These are phyloP conservation scores for Lepidostoma basale DNA, from an alignment of 1,140 invertebrate genomes.

Conservation along the genomic window DNA sequence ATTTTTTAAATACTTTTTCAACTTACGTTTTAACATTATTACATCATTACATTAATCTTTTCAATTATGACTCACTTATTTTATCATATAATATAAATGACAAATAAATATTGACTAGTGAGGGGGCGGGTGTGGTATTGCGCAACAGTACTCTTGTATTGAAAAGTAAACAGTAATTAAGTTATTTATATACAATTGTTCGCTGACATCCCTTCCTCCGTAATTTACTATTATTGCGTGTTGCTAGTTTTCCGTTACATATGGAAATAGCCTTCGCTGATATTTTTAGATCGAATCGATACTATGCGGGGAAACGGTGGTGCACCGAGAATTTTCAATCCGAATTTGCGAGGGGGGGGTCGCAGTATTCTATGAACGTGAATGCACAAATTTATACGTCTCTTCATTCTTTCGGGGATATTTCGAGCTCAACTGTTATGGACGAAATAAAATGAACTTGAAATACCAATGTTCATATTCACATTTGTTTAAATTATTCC, in stretches of 20 bases:
- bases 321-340: background rate
- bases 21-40: too few species aligned
- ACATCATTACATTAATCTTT: background rate
- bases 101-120: background rate
- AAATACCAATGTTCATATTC: too few species aligned
- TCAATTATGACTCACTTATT: background rate
- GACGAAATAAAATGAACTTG: too few species aligned
- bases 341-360: too few species aligned
- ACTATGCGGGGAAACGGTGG: slow-evolving; percentile 6
- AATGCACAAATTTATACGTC: too few species aligned
- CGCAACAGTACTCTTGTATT: background rate
- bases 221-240: background rate
- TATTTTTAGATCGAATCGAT: slow-evolving; percentile 27
- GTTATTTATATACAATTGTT: background rate
- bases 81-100: background rate
- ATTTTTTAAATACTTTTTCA: background rate
- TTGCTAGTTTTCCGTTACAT: background rate
- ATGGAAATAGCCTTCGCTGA: slow-evolving; percentile 7
- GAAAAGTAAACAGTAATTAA: background rate
- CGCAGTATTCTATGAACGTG: too few species aligned
- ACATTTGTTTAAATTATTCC: too few species aligned
- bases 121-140: background rate
- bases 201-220: background rate
- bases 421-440: too few species aligned
- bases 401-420: too few species aligned